These are phyloP conservation scores for Chrysolina oricalcia DNA, from an alignment of 2,888 invertebrate species.

Conservation along the genomic window DNA sequence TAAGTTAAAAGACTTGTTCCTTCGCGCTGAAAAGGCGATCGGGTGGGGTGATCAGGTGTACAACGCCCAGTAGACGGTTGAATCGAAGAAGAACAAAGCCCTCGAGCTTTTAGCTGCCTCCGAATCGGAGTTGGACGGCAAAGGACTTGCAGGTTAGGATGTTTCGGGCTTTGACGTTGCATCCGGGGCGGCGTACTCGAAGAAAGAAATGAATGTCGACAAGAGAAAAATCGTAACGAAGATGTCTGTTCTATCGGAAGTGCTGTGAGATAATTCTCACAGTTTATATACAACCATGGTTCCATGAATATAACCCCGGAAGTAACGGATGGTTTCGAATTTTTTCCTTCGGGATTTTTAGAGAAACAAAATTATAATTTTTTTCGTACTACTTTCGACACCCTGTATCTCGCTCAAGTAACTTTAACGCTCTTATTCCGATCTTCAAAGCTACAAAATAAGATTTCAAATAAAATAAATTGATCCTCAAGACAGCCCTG, in stretches of 20 bases:
- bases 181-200: conserved; percentile 58
- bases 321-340: no score
- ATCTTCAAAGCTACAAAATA: no score
- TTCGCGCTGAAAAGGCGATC: conserved; percentile 60
- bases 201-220: conserved; percentile 4
- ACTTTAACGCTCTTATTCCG: no score
- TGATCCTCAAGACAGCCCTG: no score
- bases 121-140: conserved; percentile 46
- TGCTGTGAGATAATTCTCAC: conserved; percentile 4
- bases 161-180: conserved; percentile 57
- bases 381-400: no score
- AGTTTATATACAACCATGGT: not conserved
- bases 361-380: no score
- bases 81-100: conserved; percentile 59
- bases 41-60: conserved; percentile 64
- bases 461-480: no score
- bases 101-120: conserved; percentile 57
- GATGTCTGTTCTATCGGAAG: conserved; percentile 8
- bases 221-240: conserved; percentile 20
- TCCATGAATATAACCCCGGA: no score
- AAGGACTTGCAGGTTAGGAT: conserved; percentile 54
- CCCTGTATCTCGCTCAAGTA: no score
- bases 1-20: conserved; percentile 57
- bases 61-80: conserved; percentile 63
- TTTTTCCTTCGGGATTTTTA: no score